Percentiles rank a stretch among this genome's conserved stretches.
These are phyloP conservation scores for Nesometra sesokonis DNA, from an alignment of 35 echinoderm and acorn worm species.

Conservation along the genomic window DNA sequence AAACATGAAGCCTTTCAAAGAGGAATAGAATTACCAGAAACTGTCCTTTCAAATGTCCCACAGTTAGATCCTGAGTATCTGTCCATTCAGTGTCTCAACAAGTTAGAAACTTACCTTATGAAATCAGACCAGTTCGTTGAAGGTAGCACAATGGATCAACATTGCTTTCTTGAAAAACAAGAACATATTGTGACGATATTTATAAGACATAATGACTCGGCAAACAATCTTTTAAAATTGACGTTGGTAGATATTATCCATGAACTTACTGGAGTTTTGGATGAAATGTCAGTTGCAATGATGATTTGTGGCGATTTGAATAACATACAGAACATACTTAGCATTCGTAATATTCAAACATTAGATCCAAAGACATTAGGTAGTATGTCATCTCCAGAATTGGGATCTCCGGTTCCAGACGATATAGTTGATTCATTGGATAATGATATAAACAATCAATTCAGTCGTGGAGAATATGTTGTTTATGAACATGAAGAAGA, in stretches of 20 bases:
- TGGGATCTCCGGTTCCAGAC: constrained; percentile 9
- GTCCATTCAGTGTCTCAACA: not conserved
- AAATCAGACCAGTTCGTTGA: not conserved
- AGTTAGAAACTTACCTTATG: not conserved
- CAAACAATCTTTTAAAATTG: not conserved
- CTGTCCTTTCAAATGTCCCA: not conserved
- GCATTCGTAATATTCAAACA: not conserved
- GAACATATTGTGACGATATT: not conserved
- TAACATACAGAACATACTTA: not conserved
- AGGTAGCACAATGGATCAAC: not conserved
- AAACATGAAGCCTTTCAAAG: not conserved
- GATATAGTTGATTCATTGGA: constrained; percentile 10
- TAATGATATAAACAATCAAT: constrained; percentile 8
- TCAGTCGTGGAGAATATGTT: constrained; percentile 5
- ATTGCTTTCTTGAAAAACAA: not conserved
- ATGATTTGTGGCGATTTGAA: not conserved
- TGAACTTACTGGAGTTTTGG: not conserved
- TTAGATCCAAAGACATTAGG: not conserved
- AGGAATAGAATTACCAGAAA: not conserved
- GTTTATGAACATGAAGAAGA: not conserved
- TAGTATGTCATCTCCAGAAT: not conserved
- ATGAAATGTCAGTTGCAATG: not conserved
- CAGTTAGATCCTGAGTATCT: not conserved
- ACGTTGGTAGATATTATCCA: not conserved
- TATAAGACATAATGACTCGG: not conserved